Evolutionary conservation across 2,797 vertebrate genomes (phyloP), one percentile per base, ranked within the genome.

Genomic region (Cyclopterus lumpus): DNA sequence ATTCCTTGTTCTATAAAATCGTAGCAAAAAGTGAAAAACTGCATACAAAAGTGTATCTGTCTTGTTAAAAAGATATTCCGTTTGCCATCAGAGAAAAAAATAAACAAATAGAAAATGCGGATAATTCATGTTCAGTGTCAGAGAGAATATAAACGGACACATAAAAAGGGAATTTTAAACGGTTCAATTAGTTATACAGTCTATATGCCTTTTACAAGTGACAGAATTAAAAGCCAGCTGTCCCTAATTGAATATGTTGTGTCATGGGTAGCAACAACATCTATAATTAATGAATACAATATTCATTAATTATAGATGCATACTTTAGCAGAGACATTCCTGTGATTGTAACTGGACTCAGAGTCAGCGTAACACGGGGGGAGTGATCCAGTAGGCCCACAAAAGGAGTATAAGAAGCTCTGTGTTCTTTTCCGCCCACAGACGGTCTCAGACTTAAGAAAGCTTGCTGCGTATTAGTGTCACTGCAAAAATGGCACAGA

Each of bases 381-480:
- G 65, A 36, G 3, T 51, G 64, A 57, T 48, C 66, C 24, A 64
- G 54, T 73, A 22, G 12, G 22, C 40, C 51, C 30, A 73, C 15
- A 71, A 20, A 62, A 11, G 34, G 7, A 74, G 28, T 6, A 14
- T 36, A 66, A 64, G 32, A 54, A 49, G 48, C 65, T 71, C 59
- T 51, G 71, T 59, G 55, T 62, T 67, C 30, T 67, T 40, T 26
- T 16, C 42, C 55, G 58, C 42, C 42, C 55, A 58, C 42, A 72
- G 42, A 67, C n/a, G 44, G 57, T 28, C 59, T 68, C 73, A 36
- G 36, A 60, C 22, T 60, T 58, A 68, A 66, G 68, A 75, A 70
- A 71, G 57, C 51, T 76, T 42, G 32, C 60, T 71, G 75, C 77
- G 66, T 64, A 61, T 78, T 71, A 75, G 76, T 77, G 80, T 78